Base-by-base conservation (phyloP, 2,113 vertebrate species). In the Chascanopsetta lugubris region DNA sequence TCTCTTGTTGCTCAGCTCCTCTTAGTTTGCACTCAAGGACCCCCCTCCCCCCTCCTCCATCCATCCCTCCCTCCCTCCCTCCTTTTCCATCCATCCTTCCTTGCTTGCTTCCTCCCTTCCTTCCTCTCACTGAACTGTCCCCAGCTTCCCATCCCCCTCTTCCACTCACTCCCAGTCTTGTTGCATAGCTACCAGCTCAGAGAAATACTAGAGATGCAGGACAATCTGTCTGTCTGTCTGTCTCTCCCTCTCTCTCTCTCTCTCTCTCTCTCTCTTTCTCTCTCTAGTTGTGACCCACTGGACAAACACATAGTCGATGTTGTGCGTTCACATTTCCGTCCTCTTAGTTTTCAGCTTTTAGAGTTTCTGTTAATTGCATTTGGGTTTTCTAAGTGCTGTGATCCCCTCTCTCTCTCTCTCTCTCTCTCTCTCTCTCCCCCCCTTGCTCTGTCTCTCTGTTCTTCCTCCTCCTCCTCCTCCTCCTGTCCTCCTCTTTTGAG, bases 121-220 rank as follows among this genome's bases (percentile, higher is more conserved):
- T 68, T 70, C 71, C 78, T 82, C 60, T 73, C 57, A 67, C 74
- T 77, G 75, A 87, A 88, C 85, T 88, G 83, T 85, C 73, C 85
- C 86, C 83, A 69, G 84, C 80, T 78, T 80, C 83, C 87, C 84
- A 83, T 86, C 87, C 86, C 88, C 86, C 80, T 80, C 84, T 85
- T 80, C 84, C 81, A 86, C 75, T 83, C 82, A 80, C 82, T 90
- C 87, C 82, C 89, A 86, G 79, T 88, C 88, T 75, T 88, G 90
- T 92, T 90, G 90, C 90, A 90, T 92, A 92, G 90, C 88, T 92
- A 92, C 90, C 88, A 87, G 86, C 88, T 82, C 84, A 85, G 84
- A 89, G 84, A 85, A 85, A 86, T 86, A 87, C 84, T 88, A 85
- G 86, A 87, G 88, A 90, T 85, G 85, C 86, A 88, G 82, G 85